Percentiles rank a stretch among this genome's conserved stretches.
phyloP scores from a whole-genome alignment of 2,113 vertebrate species.

The Pseudopipra pipra region DNA sequence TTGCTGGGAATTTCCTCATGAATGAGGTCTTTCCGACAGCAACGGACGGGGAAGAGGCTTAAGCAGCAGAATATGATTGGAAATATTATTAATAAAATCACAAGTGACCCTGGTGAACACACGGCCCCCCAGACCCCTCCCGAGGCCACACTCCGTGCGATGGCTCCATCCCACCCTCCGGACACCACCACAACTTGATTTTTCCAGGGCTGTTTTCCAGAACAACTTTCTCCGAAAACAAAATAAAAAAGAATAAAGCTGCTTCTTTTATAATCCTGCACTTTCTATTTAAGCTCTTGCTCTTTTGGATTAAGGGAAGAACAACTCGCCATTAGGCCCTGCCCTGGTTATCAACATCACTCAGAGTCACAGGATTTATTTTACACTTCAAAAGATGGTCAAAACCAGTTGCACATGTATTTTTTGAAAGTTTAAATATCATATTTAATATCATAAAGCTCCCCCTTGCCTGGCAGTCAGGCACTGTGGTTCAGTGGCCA shows the following conservation, averaged over 20 bases:
- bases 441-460: not conserved
- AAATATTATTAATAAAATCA: not conserved
- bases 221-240: not conserved
- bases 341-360: not conserved
- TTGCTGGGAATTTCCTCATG: not conserved
- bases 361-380: not conserved
- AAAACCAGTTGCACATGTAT: not conserved
- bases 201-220: not conserved
- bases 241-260: not conserved
- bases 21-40: not conserved
- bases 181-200: not conserved
- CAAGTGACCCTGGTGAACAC: not conserved
- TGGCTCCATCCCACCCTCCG: not conserved
- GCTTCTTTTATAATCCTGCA: conserved; percentile 25
- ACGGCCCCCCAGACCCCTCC: accelerated
- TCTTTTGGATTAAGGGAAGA: conserved; percentile 24
- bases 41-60: not conserved
- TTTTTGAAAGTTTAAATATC: not conserved
- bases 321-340: not conserved
- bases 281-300: conserved; percentile 31
- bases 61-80: not conserved
- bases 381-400: not conserved
- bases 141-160: accelerated
- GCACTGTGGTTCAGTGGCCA: accelerated
- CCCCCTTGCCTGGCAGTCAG: not conserved